Conservation (phyloP, 2,888 invertebrate genomes). For the Cerceris ruficornis region DNA sequence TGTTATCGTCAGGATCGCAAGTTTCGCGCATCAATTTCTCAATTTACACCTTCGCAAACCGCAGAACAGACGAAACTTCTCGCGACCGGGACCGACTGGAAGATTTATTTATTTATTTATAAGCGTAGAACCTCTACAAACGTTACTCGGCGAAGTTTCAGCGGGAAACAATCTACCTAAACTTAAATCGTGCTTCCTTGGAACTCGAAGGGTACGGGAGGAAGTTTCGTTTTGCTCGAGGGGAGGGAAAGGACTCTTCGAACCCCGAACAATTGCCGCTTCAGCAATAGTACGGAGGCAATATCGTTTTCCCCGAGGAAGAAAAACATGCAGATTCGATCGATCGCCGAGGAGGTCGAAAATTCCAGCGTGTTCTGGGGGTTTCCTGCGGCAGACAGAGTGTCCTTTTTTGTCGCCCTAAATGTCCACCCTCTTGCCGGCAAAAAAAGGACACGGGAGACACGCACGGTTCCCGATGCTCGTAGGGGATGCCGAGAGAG, state of each 20-base stretch:
- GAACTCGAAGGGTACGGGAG: conserved; percentile 35
- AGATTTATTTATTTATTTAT: not conserved
- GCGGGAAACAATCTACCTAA: conserved; percentile 47
- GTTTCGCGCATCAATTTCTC: not conserved
- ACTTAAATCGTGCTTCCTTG: conserved; percentile 48
- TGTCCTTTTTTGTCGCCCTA: conserved; percentile 75
- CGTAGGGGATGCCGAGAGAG: conserved; percentile 33
- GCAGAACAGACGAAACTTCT: not conserved
- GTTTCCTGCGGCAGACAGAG: conserved; percentile 71
- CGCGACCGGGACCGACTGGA: not conserved
- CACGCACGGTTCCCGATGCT: conserved; percentile 58
- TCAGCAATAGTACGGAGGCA: conserved; percentile 53
- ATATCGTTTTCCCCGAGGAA: conserved; percentile 63
- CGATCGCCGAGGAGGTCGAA: conserved; percentile 64
- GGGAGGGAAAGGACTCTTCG: conserved; percentile 25
- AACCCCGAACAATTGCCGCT: conserved; percentile 57
- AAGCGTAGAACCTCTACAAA: conserved; percentile 6
- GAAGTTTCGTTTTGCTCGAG: conserved; percentile 41
- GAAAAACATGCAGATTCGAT: conserved; percentile 73
- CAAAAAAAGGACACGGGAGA: conserved; percentile 69
- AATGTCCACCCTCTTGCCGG: conserved; percentile 76
- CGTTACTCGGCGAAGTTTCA: conserved; percentile 41
- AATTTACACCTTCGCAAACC: not conserved
- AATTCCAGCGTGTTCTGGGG: conserved; percentile 65
- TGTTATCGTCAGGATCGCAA: not conserved